These are phyloP conservation scores for Ctenoplectra terminalis DNA, from an alignment of 1,140 invertebrate species.

Conservation along the genomic window DNA sequence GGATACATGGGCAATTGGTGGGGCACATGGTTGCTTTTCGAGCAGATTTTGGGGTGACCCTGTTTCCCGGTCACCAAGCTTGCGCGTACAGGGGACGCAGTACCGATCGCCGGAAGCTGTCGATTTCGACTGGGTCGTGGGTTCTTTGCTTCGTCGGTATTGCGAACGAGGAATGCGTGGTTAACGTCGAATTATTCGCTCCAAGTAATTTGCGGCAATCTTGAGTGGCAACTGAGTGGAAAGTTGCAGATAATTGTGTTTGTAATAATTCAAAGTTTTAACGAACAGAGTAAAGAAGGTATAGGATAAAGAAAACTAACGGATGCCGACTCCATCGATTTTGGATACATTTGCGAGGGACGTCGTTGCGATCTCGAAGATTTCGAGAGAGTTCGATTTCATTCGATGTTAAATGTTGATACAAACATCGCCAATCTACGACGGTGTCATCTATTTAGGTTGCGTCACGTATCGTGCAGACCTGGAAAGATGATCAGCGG, in stretches of 20 bases:
- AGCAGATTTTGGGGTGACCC: not conserved
- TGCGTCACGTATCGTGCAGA: too few species aligned
- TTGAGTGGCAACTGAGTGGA: not conserved
- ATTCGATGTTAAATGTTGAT: too few species aligned
- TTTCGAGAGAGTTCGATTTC: too few species aligned
- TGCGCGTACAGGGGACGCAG: not conserved
- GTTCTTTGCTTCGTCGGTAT: not conserved
- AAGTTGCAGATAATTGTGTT: not conserved
- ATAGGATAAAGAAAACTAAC: not conserved
- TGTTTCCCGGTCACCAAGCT: not conserved
- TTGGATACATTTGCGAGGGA: not conserved
- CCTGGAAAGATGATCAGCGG: too few species aligned
- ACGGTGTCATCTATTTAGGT: too few species aligned
- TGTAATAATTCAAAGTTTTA: too few species aligned
- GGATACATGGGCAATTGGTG: slow-evolving; percentile 6
- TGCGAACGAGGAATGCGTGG: not conserved
- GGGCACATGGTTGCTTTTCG: not conserved
- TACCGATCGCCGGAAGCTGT: not conserved
- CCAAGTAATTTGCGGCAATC: slow-evolving; percentile 3
- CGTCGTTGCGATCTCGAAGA: too few species aligned
- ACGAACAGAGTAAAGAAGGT: too few species aligned
- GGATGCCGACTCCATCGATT: not conserved
- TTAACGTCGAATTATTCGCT: too few species aligned
- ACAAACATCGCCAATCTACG: too few species aligned
- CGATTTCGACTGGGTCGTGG: not conserved